Conservation (phyloP, 2,113 vertebrate species). For the Copsychus sechellarum region DNA sequence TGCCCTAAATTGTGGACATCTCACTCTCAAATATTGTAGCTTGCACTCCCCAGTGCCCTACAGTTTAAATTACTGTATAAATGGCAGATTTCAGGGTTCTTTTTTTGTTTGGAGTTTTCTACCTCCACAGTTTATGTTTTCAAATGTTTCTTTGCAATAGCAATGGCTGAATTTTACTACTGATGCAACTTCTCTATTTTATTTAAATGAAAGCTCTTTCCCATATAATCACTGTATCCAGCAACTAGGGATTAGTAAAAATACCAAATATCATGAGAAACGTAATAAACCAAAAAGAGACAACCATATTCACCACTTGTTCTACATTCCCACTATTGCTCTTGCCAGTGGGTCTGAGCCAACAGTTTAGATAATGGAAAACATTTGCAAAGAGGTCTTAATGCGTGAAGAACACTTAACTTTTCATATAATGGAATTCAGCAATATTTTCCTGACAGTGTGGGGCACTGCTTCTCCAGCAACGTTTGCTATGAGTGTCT, state of each 20-base stretch:
- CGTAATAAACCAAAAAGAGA: not conserved
- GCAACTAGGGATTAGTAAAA: slow-evolving; percentile 4
- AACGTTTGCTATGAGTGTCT: not conserved
- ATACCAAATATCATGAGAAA: not conserved
- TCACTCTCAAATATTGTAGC: not conserved
- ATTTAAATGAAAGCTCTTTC: not conserved
- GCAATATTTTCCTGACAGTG: slow-evolving; percentile 10
- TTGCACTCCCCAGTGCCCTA: not conserved
- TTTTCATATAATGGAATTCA: not conserved
- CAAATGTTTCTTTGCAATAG: not conserved
- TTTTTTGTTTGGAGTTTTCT: not conserved
- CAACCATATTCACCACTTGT: not conserved
- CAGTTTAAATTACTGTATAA: not conserved
- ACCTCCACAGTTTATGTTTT: not conserved
- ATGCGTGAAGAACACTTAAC: not conserved
- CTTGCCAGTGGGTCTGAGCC: not conserved
- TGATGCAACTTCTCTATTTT: not conserved
- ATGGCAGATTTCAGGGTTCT: not conserved
- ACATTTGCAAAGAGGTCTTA: slow-evolving; percentile 32
- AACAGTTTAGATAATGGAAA: slow-evolving; percentile 35
- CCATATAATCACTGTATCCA: not conserved
- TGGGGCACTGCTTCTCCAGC: slow-evolving; percentile 7
- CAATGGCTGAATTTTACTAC: not conserved
- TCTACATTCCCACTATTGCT: not conserved
- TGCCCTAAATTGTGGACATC: not conserved